phyloP scores from a whole-genome alignment of 2,888 invertebrate species.

The Buathra laborator region DNA sequence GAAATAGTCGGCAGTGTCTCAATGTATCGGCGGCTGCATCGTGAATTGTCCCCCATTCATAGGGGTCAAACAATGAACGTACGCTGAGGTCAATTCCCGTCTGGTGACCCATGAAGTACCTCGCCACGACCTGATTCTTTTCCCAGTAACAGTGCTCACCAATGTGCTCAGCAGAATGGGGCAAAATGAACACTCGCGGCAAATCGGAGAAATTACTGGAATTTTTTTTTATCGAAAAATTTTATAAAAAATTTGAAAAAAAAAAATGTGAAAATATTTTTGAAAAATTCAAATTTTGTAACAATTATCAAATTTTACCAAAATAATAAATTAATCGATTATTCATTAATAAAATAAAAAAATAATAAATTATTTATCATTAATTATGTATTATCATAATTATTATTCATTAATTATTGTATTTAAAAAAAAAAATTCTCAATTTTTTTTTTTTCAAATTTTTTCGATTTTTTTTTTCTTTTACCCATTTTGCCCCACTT shows the following conservation, averaged over 20 bases:
- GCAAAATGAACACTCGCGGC: background rate
- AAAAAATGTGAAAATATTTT: too few relatives aligned
- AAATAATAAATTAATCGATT: too few relatives aligned
- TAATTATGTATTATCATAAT: too few relatives aligned
- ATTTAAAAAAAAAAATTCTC: too few relatives aligned
- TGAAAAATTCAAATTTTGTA: too few relatives aligned
- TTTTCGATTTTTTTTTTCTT: too few relatives aligned
- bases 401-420: too few relatives aligned
- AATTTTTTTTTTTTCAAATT: too few relatives aligned
- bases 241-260: too few relatives aligned
- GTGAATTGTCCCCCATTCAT: conserved; percentile 53
- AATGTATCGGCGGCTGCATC: background rate
- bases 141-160: background rate
- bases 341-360: too few relatives aligned
- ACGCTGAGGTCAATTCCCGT: conserved; percentile 49
- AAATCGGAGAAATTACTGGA: background rate
- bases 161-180: conserved; percentile 1
- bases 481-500: background rate
- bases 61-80: conserved; percentile 53
- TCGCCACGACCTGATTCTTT: conserved; percentile 58
- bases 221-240: background rate
- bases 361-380: too few relatives aligned
- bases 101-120: conserved; percentile 62
- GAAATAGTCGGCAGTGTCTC: background rate
- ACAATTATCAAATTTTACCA: too few relatives aligned